Conservation (phyloP, 2,888 invertebrate genomes). For the Brachyopa scutellaris region DNA sequence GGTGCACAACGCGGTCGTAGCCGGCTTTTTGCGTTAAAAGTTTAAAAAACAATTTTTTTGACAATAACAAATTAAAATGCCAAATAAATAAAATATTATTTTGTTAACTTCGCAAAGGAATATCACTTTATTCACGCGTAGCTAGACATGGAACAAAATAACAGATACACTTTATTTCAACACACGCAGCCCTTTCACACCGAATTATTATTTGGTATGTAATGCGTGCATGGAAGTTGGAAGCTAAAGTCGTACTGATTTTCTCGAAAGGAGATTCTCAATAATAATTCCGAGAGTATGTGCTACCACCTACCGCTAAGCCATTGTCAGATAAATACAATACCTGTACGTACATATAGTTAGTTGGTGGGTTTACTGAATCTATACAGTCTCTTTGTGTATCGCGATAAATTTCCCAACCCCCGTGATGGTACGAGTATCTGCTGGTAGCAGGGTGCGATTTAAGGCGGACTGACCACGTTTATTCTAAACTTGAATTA, state of each 20-base stretch:
- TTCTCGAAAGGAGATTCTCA: constrained; percentile 63
- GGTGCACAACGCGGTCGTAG: too few relatives aligned
- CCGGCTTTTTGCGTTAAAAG: too few relatives aligned
- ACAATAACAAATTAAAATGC: too few relatives aligned
- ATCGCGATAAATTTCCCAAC: constrained; percentile 32
- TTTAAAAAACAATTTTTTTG: too few relatives aligned
- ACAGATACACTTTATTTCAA: neutral
- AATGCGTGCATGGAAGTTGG: constrained; percentile 67
- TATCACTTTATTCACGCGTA: neutral
- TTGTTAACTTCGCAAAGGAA: neutral
- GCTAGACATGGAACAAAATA: too few relatives aligned
- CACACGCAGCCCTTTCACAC: neutral
- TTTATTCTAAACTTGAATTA: constrained; percentile 28
- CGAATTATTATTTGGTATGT: too few relatives aligned
- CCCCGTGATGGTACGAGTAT: neutral
- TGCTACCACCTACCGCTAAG: too few relatives aligned
- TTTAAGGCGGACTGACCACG: constrained; percentile 6
- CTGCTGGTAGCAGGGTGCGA: neutral
- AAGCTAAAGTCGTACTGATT: constrained; percentile 69
- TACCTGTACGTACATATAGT: constrained; percentile 19
- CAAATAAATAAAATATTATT: too few relatives aligned
- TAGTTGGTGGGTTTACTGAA: constrained; percentile 9
- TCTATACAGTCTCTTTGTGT: constrained; percentile 31
- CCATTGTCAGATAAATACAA: constrained; percentile 57
- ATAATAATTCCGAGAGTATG: constrained; percentile 52